phyloP scores from a whole-genome alignment of 2,888 invertebrate species.

The Ceraclea dissimilis region DNA sequence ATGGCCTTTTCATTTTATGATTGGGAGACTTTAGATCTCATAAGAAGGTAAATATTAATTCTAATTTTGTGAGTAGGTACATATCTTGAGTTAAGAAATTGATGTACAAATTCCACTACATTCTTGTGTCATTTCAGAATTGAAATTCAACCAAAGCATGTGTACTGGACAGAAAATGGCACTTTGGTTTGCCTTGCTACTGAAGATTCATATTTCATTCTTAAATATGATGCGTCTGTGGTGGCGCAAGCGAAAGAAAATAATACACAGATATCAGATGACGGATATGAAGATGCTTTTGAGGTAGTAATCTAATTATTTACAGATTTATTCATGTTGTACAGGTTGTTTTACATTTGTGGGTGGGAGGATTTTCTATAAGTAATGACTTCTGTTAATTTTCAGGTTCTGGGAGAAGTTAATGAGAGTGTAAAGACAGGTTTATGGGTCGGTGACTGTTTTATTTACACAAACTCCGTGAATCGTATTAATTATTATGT shows the following conservation, averaged over 20 bases:
- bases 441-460: constrained; percentile 97
- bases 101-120: too few species aligned
- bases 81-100: neutral
- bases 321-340: too few species aligned
- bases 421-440: constrained; percentile 91
- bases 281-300: constrained; percentile 94
- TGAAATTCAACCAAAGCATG: constrained; percentile 87
- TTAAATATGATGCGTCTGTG: constrained; percentile 78
- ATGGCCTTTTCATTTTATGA: constrained; percentile 96
- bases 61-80: too few species aligned
- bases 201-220: constrained; percentile 90
- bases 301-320: too few species aligned
- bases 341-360: too few species aligned
- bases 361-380: too few species aligned
- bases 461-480: constrained; percentile 96
- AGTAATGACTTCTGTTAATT: constrained; percentile 2
- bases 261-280: constrained; percentile 73
- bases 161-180: constrained; percentile 97
- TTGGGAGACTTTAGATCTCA: constrained; percentile 89
- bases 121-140: constrained; percentile 55
- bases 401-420: constrained; percentile 74
- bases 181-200: constrained; percentile 89
- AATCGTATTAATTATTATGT: constrained; percentile 99
- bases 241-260: constrained; percentile 71
- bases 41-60: constrained; percentile 56